Conservation (phyloP, 2,888 invertebrate genomes). For the Pollenia angustigena region DNA sequence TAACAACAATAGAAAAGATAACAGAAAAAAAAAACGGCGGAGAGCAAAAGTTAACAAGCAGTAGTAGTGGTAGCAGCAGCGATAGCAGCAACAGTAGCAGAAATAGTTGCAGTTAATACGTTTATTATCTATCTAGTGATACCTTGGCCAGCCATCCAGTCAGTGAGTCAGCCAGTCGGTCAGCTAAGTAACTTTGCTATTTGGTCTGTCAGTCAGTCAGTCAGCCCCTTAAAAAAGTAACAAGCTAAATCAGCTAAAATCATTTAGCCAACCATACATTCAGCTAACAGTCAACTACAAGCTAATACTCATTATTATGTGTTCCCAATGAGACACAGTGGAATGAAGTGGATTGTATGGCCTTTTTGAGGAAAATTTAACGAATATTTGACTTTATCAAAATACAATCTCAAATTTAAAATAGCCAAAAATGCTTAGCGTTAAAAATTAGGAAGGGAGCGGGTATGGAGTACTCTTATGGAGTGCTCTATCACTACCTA, state of each 20-base stretch:
- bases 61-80: not conserved
- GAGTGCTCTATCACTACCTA: no score
- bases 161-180: not conserved
- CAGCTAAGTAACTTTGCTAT: conserved; percentile 5
- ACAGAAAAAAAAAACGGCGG: conserved; percentile 22
- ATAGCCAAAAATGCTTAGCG: no score
- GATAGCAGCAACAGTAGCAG: conserved; percentile 17
- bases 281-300: conserved; percentile 47
- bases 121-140: conserved; percentile 33
- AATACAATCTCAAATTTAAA: no score
- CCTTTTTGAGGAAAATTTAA: no score
- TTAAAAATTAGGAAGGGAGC: no score
- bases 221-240: conserved; percentile 24
- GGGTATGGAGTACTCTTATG: no score
- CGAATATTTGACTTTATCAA: no score
- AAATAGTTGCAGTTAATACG: not conserved
- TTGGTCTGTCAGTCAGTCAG: conserved; percentile 28
- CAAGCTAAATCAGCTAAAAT: conserved; percentile 29
- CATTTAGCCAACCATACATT: conserved; percentile 40
- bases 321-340: conserved; percentile 29
- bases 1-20: conserved; percentile 58
- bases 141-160: not conserved
- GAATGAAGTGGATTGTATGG: not conserved
- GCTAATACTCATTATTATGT: conserved; percentile 21
- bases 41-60: conserved; percentile 52